Percentiles rank a stretch among this genome's conserved stretches.
Evolutionary conservation across 2,113 vertebrate species (phyloP).

Genomic region (Shinisaurus crocodilurus): DNA sequence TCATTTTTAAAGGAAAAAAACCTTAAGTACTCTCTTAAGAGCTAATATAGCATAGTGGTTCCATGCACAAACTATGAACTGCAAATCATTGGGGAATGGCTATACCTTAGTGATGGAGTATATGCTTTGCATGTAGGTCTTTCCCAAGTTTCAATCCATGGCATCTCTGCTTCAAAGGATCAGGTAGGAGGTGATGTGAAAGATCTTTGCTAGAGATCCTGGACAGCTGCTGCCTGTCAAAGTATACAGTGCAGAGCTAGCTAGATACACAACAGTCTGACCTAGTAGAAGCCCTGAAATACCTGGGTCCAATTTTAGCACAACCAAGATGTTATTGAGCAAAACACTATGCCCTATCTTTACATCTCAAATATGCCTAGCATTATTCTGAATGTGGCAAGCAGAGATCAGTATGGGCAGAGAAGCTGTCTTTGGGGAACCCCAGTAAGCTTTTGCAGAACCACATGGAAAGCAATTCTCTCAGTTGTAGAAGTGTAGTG

Average conservation of each 20-base stretch:
- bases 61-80: neutral
- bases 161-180: neutral
- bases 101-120: neutral
- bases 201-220: neutral
- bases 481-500: neutral
- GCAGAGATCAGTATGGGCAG: neutral
- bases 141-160: neutral
- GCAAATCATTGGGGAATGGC: neutral
- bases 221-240: neutral
- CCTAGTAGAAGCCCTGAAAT: neutral
- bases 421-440: neutral
- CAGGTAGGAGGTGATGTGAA: neutral
- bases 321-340: neutral
- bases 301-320: neutral
- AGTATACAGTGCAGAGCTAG: neutral
- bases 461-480: neutral
- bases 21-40: neutral
- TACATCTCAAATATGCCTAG: neutral
- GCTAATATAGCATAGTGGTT: neutral
- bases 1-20: neutral
- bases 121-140: neutral
- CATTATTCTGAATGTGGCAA: neutral
- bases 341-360: neutral
- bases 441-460: neutral
- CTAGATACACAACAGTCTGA: neutral